These are phyloP conservation scores for Bradypodion ventrale DNA, from an alignment of 2,797 vertebrate species.

Conservation along the genomic window DNA sequence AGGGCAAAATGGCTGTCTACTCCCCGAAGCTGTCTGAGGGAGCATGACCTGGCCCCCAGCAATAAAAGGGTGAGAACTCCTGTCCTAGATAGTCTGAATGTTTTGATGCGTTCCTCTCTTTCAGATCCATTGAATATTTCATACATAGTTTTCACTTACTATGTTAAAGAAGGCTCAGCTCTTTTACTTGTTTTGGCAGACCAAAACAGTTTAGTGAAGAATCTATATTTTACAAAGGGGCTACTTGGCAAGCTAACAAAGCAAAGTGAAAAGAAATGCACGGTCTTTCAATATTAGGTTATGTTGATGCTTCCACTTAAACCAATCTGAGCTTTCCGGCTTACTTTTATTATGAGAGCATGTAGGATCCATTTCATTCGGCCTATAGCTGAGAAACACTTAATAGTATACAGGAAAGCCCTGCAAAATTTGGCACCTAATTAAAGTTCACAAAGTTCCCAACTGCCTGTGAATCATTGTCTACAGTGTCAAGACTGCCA, in stretches of 20 bases:
- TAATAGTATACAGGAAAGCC: background rate
- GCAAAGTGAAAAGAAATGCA: slow-evolving; percentile 8
- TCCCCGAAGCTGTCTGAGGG: too few species aligned
- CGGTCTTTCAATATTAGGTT: background rate
- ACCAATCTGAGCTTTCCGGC: background rate
- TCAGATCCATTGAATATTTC: background rate
- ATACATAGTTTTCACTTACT: slow-evolving; percentile 19
- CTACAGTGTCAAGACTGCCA: background rate
- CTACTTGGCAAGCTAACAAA: slow-evolving; percentile 11
- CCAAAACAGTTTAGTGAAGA: slow-evolving; percentile 24
- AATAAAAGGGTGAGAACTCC: too few species aligned
- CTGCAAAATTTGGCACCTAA: background rate
- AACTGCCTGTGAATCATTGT: background rate
- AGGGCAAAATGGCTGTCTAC: too few species aligned
- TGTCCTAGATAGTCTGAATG: background rate
- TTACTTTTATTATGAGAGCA: background rate
- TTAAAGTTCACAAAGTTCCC: background rate
- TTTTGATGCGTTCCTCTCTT: slow-evolving; percentile 8
- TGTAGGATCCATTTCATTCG: slow-evolving; percentile 2
- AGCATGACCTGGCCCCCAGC: too few species aligned
- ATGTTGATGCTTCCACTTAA: slow-evolving; percentile 8
- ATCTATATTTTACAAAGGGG: slow-evolving; percentile 6
- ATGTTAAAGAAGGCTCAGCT: slow-evolving; percentile 8
- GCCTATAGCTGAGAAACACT: background rate
- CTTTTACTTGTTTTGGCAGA: slow-evolving; percentile 6